A percentile compares a stretch with the other conserved stretches of the same genome.
phyloP scores from a whole-genome alignment of 2,797 vertebrate species.

The Mastacembelus armatus region DNA sequence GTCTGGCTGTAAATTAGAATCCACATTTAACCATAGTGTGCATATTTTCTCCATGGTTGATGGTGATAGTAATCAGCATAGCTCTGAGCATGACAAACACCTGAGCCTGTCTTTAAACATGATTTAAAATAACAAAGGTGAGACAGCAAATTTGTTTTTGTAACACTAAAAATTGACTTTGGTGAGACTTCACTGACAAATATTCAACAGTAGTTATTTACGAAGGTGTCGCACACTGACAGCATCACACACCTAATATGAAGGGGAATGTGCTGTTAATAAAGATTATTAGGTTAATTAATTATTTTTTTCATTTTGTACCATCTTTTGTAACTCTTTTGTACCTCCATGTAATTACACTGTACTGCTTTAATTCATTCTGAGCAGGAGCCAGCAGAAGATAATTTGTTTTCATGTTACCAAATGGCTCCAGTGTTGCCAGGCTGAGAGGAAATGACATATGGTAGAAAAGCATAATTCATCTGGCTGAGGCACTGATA shows the following conservation, averaged over 20 bases:
- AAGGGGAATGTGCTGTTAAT: conserved; percentile 88
- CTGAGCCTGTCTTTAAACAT: conserved; percentile 27
- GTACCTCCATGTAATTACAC: conserved; percentile 95
- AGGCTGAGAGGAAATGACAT: conserved; percentile 93
- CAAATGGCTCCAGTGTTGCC: conserved; percentile 95
- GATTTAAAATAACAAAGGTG: conserved; percentile 35
- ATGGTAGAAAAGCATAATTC: conserved; percentile 84
- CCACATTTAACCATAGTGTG: conserved; percentile 23
- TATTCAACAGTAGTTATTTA: conserved; percentile 32
- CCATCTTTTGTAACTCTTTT: conserved; percentile 85
- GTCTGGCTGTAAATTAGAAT: conserved; percentile 12
- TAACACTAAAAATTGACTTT: conserved; percentile 8
- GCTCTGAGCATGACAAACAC: conserved; percentile 34
- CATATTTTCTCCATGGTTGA: conserved; percentile 29
- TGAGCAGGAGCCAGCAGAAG: conserved; percentile 94
- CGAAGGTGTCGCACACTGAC: conserved; percentile 84
- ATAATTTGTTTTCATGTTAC: conserved; percentile 99
- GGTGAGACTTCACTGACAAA: conserved; percentile 23
- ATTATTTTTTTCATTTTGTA: conserved; percentile 93
- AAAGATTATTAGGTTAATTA: conserved; percentile 98
- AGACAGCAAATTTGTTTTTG: conserved; percentile 16
- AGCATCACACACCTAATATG: conserved; percentile 90
- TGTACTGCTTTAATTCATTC: conserved; percentile 96
- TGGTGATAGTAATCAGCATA: conserved; percentile 32
- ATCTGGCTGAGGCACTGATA: conserved; percentile 83